Conservation (phyloP, 2,113 vertebrate genomes). For the Parotia lawesii region DNA sequence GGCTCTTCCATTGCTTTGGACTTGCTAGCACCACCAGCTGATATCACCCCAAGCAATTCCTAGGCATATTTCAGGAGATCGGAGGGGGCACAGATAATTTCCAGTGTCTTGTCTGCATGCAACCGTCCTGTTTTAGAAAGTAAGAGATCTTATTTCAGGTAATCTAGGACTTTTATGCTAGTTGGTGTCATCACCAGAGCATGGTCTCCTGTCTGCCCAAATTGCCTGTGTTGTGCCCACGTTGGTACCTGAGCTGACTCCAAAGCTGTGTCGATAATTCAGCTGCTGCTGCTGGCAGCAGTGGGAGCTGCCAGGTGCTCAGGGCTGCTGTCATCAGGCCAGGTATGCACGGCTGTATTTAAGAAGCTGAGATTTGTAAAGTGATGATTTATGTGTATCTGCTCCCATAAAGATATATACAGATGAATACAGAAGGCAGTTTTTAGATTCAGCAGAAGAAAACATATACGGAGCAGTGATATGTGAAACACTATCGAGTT, state of each 20-base stretch:
- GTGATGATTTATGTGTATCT: background rate
- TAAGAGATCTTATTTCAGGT: background rate
- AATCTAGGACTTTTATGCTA: background rate
- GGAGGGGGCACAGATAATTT: background rate
- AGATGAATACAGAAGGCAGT: background rate
- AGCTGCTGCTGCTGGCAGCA: background rate
- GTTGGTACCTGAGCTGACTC: background rate
- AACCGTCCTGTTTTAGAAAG: background rate
- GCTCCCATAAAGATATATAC: background rate
- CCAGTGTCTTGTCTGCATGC: background rate
- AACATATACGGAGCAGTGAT: background rate
- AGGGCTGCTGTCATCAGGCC: background rate
- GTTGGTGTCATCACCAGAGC: background rate
- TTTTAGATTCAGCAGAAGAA: background rate
- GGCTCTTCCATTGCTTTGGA: background rate
- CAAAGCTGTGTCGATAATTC: background rate
- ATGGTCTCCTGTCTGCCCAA: fast-evolving
- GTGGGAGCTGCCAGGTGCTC: background rate
- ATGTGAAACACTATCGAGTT: background rate
- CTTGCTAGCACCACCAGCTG: background rate
- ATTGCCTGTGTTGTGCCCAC: background rate
- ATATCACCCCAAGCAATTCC: background rate
- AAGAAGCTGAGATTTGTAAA: slow-evolving; percentile 14
- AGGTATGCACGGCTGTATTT: background rate
- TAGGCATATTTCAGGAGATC: background rate